Evolutionary conservation across 2,797 vertebrate species (phyloP), one percentile per base, ranked within the genome.

Genomic region (Typhlichthys subterraneus): DNA sequence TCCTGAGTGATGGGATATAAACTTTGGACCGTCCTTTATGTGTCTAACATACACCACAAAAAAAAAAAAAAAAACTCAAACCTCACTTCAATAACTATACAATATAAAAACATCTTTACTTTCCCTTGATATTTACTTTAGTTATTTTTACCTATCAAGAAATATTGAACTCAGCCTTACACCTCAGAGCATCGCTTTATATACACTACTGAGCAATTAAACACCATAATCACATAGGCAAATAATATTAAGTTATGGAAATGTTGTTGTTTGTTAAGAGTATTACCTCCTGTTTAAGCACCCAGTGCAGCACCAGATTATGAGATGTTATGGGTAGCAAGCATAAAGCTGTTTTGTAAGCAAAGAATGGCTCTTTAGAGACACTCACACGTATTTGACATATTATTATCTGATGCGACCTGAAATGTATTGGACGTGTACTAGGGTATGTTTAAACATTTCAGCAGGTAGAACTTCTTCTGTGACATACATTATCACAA

Each of bases 1-100:
- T 55, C 29, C 63, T 62, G 83, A 89, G 59, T 88, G 92, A 92
- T 91, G 88, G 89, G 58, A 83, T 57, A 77, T 75, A 76, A 87
- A 85, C 69, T 72, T 80, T 85, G 75, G 82, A 84, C 69, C 45
- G 46, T 76, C 78, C 83, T 85, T 76, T 70, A 67, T 75, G 65
- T 74, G 72, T 66, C 67, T 76, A 59, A 70, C 59, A 70, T 56
- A 71, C 29, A 14, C 13, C 33, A 29, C n/a, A 33, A 33, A 61
- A 62, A 59, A 80, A 79, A 78, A 87, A 82, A 89, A 87, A 75
- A 88, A 85, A 87, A 70, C 58, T 62, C 56, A 45, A 81, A 86
- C 87, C 63, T 65, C 73, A 46, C 60, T 88, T 86, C 83, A 83
- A 76, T 84, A 70, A 61, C 88, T 72, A 82, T 88, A 74, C 72